A percentile compares a stretch with the other conserved stretches of the same genome.
Conservation (phyloP, 2,888 invertebrate genomes). For the Prosopocoilus inquinatus region DNA sequence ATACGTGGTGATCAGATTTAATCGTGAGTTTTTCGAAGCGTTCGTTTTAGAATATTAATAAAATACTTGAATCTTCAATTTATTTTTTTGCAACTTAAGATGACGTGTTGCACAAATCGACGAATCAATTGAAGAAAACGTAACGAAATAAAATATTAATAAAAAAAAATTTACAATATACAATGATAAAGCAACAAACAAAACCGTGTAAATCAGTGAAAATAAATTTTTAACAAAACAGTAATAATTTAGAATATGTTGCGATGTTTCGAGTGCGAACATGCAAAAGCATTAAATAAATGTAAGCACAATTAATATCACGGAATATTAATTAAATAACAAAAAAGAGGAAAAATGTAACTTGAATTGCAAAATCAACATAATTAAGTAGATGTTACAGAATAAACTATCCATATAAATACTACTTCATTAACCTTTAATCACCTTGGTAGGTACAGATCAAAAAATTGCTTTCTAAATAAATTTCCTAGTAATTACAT, state of each 20-base stretch:
- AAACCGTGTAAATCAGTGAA: too few relatives aligned
- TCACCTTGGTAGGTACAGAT: constrained; percentile 3
- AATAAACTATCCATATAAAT: constrained; percentile 14
- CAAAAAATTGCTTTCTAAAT: constrained; percentile 10
- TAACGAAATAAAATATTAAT: too few relatives aligned
- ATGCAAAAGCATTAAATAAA: constrained; percentile 5
- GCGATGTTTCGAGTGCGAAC: not conserved
- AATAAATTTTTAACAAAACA: too few relatives aligned
- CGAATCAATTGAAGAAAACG: too few relatives aligned
- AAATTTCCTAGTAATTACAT: constrained; percentile 19
- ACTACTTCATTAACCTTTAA: constrained; percentile 12
- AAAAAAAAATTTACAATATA: too few relatives aligned
- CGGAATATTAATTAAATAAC: constrained; percentile 16
- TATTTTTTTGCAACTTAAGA: too few relatives aligned
- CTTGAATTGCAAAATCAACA: not conserved
- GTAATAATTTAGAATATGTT: not conserved
- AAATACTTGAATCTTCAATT: too few relatives aligned
- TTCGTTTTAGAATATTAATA: too few relatives aligned
- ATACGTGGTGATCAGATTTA: too few relatives aligned
- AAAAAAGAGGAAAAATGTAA: not conserved
- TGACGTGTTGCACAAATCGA: too few relatives aligned
- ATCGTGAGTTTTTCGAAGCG: too few relatives aligned
- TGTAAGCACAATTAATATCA: constrained; percentile 26
- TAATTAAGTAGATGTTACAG: constrained; percentile 7
- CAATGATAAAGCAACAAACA: too few relatives aligned